These are phyloP conservation scores for Drosophila parabipectinata DNA, from an alignment of 1,140 invertebrate species.

Conservation along the genomic window DNA sequence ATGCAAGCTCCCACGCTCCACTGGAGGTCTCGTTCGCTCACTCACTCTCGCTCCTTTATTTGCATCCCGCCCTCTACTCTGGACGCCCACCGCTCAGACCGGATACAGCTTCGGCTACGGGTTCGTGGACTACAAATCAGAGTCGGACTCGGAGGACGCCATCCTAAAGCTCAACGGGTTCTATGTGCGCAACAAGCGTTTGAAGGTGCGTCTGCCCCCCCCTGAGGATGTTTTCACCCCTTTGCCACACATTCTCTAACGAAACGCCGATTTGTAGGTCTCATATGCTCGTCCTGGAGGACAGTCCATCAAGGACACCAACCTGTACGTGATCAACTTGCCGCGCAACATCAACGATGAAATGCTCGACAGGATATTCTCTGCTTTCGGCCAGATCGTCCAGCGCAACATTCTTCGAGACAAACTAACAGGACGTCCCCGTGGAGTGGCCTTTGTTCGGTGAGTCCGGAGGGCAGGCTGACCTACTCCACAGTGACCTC, in stretches of 20 bases:
- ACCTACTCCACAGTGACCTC: too few relatives aligned
- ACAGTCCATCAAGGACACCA: slow-evolving; percentile 97
- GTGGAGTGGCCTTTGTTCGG: slow-evolving; percentile 96
- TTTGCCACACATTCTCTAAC: neutral
- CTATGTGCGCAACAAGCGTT: slow-evolving; percentile 92
- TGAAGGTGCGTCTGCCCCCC: slow-evolving; percentile 86
- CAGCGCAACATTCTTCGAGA: slow-evolving; percentile 95
- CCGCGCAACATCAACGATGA: slow-evolving; percentile 93
- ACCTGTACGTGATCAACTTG: slow-evolving; percentile 96
- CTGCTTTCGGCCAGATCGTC: slow-evolving; percentile 93
- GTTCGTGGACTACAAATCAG: slow-evolving; percentile 94
- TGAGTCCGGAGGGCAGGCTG: slow-evolving; percentile 79
- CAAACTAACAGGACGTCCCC: slow-evolving; percentile 92
- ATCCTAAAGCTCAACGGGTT: slow-evolving; percentile 94
- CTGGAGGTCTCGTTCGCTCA: slow-evolving; percentile 4
- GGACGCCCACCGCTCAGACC: slow-evolving; percentile 86
- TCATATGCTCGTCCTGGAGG: slow-evolving; percentile 95
- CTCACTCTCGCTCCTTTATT: neutral
- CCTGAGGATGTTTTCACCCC: neutral
- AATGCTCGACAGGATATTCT: slow-evolving; percentile 92
- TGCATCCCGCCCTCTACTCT: neutral
- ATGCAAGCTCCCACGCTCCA: neutral
- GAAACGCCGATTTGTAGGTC: slow-evolving; percentile 85
- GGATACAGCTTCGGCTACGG: slow-evolving; percentile 97
- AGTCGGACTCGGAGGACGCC: slow-evolving; percentile 93